Evolutionary conservation across 1,140 invertebrate genomes (phyloP).

Genomic region (Drosophila virilis): DNA sequence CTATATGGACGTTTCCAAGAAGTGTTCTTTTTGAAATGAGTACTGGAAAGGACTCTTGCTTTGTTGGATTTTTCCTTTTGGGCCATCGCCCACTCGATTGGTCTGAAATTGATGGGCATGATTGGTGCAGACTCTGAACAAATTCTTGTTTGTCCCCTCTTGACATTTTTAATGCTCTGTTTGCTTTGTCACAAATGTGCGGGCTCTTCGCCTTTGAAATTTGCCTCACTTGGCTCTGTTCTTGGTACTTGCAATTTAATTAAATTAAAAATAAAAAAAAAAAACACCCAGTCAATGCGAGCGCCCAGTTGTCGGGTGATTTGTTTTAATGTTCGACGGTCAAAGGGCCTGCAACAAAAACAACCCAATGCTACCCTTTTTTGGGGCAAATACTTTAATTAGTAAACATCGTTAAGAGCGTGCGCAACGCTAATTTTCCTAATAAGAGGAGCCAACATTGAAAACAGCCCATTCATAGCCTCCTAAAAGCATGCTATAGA

Average conservation of each 20-base stretch:
- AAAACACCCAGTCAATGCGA: slow-evolving; percentile 15
- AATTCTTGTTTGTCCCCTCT: slow-evolving; percentile 14
- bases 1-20: neutral
- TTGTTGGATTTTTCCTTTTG: slow-evolving; percentile 12
- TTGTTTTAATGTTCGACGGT: slow-evolving; percentile 51
- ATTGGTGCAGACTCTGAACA: slow-evolving; percentile 14
- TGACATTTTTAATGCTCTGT: slow-evolving; percentile 48
- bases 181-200: slow-evolving; percentile 53
- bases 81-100: slow-evolving; percentile 60
- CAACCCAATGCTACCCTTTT: neutral
- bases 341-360: slow-evolving; percentile 14
- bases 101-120: slow-evolving; percentile 63
- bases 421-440: slow-evolving; percentile 40
- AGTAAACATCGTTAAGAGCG: slow-evolving; percentile 39
- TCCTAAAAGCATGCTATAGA: neutral
- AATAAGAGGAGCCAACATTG: slow-evolving; percentile 14
- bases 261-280: slow-evolving; percentile 32
- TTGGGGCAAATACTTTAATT: slow-evolving; percentile 21
- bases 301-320: slow-evolving; percentile 50
- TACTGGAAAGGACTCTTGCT: slow-evolving; percentile 1
- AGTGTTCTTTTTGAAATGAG: slow-evolving; percentile 1
- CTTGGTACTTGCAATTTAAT: slow-evolving; percentile 45
- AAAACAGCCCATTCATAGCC: neutral
- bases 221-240: slow-evolving; percentile 7
- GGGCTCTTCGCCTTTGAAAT: slow-evolving; percentile 17